These are phyloP conservation scores for Leucophora obtusa DNA, from an alignment of 2,888 invertebrate genomes.

Conservation along the genomic window DNA sequence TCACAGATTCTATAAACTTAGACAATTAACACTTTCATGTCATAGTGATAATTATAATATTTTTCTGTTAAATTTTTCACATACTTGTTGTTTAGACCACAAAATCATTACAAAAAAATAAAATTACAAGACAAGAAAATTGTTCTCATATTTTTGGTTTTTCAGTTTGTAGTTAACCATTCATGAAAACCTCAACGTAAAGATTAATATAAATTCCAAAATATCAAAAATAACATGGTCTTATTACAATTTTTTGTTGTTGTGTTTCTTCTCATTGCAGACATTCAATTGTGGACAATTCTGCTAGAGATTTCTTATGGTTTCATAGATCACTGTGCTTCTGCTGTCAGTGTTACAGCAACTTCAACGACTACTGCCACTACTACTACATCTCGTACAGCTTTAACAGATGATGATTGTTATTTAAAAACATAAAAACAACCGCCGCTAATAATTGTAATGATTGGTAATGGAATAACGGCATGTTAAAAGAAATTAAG, in stretches of 20 bases:
- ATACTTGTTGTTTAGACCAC: slow-evolving; percentile 29
- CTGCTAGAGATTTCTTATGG: slow-evolving; percentile 50
- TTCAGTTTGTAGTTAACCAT: neutral
- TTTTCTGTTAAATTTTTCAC: slow-evolving; percentile 42
- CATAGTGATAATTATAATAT: slow-evolving; percentile 54
- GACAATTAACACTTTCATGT: slow-evolving; percentile 60
- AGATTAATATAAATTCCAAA: slow-evolving; percentile 28
- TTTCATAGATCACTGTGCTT: slow-evolving; percentile 46
- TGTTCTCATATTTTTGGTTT: neutral
- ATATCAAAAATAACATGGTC: slow-evolving; percentile 46
- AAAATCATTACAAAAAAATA: neutral
- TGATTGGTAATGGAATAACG: slow-evolving; percentile 64
- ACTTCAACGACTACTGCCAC: slow-evolving; percentile 26
- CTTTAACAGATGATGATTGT: slow-evolving; percentile 39
- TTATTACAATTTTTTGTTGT: slow-evolving; percentile 14
- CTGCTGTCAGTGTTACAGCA: neutral
- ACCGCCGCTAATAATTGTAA: slow-evolving; percentile 65
- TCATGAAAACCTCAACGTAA: slow-evolving; percentile 16
- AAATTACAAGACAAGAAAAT: neutral
- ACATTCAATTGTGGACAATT: slow-evolving; percentile 53
- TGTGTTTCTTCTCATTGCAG: slow-evolving; percentile 42
- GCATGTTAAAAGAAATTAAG: slow-evolving; percentile 63
- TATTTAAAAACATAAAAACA: slow-evolving; percentile 58
- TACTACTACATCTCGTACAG: slow-evolving; percentile 16
- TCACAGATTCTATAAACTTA: slow-evolving; percentile 45